Percentiles rank a stretch among this genome's conserved stretches.
phyloP scores from a whole-genome alignment of 2,888 invertebrate genomes.

The Lymantria monacha region DNA sequence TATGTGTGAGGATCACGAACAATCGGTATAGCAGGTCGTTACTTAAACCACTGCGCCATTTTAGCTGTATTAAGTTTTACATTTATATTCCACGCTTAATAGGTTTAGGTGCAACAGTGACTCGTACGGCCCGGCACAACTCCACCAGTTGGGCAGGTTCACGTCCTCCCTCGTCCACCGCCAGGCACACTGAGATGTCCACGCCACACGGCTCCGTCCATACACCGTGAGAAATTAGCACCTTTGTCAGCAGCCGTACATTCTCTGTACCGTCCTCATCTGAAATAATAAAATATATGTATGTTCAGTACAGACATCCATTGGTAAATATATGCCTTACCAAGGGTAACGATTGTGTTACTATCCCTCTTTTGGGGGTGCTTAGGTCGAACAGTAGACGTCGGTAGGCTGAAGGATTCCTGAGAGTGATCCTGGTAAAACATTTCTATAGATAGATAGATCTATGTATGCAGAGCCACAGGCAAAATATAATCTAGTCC shows the following conservation, averaged over 20 bases:
- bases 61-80: too few relatives aligned
- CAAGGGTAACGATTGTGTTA: too few relatives aligned
- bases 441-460: too few relatives aligned
- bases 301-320: background rate
- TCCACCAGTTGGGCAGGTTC: constrained; percentile 83
- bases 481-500: too few relatives aligned
- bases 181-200: constrained; percentile 91
- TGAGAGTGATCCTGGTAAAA: too few relatives aligned
- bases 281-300: constrained; percentile 42
- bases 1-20: too few relatives aligned
- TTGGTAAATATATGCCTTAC: background rate
- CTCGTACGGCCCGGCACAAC: constrained; percentile 92
- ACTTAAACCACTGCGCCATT: too few relatives aligned
- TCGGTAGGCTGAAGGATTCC: too few relatives aligned
- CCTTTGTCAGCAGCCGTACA: constrained; percentile 90
- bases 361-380: too few relatives aligned
- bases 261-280: constrained; percentile 81
- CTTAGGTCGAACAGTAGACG: too few relatives aligned
- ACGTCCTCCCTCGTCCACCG: constrained; percentile 82
- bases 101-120: constrained; percentile 93
- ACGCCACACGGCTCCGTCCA: constrained; percentile 96
- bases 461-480: too few relatives aligned
- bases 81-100: constrained; percentile 88
- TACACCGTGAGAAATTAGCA: constrained; percentile 94
- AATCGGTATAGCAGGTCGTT: too few relatives aligned